Base-by-base conservation (phyloP, 2,113 vertebrate genomes). In the Dasyprocta punctata region DNA sequence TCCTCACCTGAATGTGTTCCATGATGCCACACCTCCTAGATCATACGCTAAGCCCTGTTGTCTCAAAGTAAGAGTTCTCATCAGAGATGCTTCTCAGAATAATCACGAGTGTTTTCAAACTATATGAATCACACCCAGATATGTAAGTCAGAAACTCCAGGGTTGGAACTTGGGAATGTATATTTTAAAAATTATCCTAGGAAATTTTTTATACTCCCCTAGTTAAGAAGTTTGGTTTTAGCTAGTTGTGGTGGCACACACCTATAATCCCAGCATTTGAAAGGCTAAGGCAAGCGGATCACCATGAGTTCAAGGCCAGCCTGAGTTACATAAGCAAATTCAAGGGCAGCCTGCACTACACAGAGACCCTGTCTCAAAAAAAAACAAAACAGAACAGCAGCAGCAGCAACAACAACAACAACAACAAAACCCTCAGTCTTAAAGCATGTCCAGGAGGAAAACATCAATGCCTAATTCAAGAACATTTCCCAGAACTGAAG, bases 401-500 rank as follows among this genome's bases (percentile, higher is more conserved):
- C 12, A 65, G 30, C 65, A 19, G 17, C 65, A n/a, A 36, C 33
- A 67, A 69, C 36, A 67, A 69, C 16, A 0, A 20, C 19, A 56
- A 16, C 19, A 58, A 58, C 56, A 58, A 58, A 69, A 69, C 7
- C 17, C 67, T 96, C 69, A 95, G 20, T 73, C 61, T 82, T 90
- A 92, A 88, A 90, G 54, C 49, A 96, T n/a, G 5, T 17, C 30
- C 71, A 56, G 19, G 19, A 90, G 54, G 38, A 71, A 95, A 95
- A 65, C 30, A 83, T 65, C 3, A 85, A 88, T 92, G 86, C 33
- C 71, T 91, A 97, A 90, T 86, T 95, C 47, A 86, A 83, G 65
- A 93, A 88, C 38, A 92, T 82, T 95, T 93, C 87, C 63, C 84
- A 97, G 58, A 94, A 82, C 28, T 92, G 65, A 93, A 89, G 77